Conservation (phyloP, 2,888 invertebrate genomes). For the Ariolimax columbianus region DNA sequence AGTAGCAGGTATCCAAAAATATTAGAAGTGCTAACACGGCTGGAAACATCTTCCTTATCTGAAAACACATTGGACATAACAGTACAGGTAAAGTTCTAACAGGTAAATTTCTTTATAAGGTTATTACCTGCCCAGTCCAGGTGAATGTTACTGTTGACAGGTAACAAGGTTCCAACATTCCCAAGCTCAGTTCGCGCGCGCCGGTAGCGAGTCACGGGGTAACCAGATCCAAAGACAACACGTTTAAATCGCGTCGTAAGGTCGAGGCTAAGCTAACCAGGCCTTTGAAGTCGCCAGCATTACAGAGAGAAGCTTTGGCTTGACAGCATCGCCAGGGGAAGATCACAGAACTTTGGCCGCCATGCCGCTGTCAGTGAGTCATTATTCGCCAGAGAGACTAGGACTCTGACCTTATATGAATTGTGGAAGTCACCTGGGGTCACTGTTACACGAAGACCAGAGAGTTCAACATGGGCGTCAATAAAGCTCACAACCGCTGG, state of each 20-base stretch:
- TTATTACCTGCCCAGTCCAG: neutral
- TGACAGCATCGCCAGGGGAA: neutral
- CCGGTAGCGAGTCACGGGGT: neutral
- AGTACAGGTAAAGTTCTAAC: neutral
- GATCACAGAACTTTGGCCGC: neutral
- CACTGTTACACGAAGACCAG: neutral
- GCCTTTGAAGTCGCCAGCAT: conserved; percentile 14
- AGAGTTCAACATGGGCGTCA: neutral
- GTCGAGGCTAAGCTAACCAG: neutral
- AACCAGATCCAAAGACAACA: conserved; percentile 1
- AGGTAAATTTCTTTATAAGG: too few species aligned
- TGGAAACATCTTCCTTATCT: neutral
- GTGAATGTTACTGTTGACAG: neutral
- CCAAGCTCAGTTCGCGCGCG: neutral
- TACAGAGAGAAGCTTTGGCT: neutral
- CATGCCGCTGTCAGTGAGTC: neutral
- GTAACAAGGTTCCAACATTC: neutral
- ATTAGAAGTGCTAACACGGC: neutral
- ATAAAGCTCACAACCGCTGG: neutral
- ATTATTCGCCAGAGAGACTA: neutral
- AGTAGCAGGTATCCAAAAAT: neutral
- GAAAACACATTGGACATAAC: neutral
- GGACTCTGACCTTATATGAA: neutral
- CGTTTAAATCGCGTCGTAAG: neutral
- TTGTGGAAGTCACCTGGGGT: neutral